Conservation (phyloP, 2,113 vertebrate genomes). For the Phocoena sinus region DNA sequence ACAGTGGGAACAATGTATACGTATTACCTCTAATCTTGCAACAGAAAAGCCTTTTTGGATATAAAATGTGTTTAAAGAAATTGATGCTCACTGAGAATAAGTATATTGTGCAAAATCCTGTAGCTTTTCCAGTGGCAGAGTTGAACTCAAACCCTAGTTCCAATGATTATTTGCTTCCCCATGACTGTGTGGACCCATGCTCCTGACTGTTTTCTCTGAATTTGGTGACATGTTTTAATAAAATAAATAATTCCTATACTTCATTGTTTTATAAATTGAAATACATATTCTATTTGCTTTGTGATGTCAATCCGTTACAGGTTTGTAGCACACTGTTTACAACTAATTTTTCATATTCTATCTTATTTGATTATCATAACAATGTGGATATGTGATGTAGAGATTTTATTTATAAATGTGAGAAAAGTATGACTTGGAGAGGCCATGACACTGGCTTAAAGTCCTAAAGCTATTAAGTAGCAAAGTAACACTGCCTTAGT, state of each 20-base stretch:
- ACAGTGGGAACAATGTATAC: neutral
- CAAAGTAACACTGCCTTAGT: neutral
- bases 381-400: neutral
- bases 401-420: neutral
- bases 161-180: neutral
- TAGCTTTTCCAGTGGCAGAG: neutral
- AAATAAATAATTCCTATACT: neutral
- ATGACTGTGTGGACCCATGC: neutral
- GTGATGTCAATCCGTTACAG: neutral
- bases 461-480: neutral
- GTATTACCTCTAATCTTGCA: neutral
- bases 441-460: neutral
- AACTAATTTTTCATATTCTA: neutral
- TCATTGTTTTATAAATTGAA: neutral
- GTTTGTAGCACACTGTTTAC: neutral
- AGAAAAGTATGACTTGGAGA: neutral
- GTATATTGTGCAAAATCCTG: neutral
- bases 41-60: neutral
- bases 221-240: neutral
- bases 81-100: neutral
- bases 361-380: neutral
- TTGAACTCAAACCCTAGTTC: neutral
- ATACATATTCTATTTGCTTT: neutral
- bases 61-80: neutral
- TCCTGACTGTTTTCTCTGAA: neutral